Conservation (phyloP, 1,140 invertebrate genomes). For the Aricia agestis region DNA sequence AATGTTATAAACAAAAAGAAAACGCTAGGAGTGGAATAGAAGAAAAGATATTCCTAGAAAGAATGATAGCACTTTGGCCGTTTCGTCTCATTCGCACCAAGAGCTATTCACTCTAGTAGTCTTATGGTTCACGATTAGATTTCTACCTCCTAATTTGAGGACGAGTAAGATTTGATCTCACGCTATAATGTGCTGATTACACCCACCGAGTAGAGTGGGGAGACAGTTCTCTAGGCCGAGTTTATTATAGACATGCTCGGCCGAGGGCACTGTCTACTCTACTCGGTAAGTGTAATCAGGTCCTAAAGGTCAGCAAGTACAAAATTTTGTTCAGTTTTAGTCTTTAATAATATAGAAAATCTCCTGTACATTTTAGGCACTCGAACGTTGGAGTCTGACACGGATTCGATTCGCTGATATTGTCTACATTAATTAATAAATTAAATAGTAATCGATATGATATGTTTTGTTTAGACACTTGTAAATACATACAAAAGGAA, state of each 20-base stretch:
- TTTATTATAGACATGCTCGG: no score
- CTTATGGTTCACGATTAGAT: neutral
- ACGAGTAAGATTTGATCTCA: neutral
- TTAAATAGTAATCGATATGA: slow-evolving; percentile 37
- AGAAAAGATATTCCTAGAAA: neutral
- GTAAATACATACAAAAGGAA: slow-evolving; percentile 43
- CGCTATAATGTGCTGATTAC: no score
- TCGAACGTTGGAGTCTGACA: slow-evolving; percentile 26
- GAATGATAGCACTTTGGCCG: neutral
- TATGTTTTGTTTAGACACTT: slow-evolving; percentile 45
- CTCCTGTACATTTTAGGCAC: slow-evolving; percentile 20
- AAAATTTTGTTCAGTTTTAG: neutral
- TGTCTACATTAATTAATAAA: slow-evolving; percentile 33
- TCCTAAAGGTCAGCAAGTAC: neutral
- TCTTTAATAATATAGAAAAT: slow-evolving; percentile 19
- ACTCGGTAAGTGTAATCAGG: no score
- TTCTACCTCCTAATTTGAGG: neutral
- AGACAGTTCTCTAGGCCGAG: no score
- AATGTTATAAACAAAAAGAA: neutral
- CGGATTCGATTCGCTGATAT: slow-evolving; percentile 33
- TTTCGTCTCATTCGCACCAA: neutral
- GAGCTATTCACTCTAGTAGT: neutral
- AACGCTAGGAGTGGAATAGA: neutral
- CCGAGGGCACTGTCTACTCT: no score
- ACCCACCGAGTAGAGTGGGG: no score